These are phyloP conservation scores for Tachysurus vachellii DNA, from an alignment of 2,113 vertebrate species.

Conservation along the genomic window DNA sequence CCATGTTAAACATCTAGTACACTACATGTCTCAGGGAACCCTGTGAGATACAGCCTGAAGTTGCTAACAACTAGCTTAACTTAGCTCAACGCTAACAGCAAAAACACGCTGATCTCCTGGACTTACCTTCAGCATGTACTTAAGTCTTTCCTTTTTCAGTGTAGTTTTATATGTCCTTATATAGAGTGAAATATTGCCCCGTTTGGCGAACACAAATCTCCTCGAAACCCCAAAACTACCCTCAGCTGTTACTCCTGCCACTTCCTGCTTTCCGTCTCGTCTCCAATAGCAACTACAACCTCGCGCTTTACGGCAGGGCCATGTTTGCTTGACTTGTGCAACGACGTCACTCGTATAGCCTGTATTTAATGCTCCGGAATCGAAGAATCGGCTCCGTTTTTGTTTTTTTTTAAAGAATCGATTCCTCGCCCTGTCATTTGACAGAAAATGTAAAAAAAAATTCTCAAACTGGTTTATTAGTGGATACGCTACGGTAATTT, in stretches of 20 bases:
- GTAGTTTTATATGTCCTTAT: neutral
- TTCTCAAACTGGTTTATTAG: neutral
- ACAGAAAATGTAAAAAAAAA: neutral
- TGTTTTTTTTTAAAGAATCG: neutral
- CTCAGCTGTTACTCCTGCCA: constrained; percentile 28
- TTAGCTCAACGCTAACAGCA: neutral
- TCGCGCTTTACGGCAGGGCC: constrained; percentile 66
- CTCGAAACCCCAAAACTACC: neutral
- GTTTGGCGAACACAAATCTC: neutral
- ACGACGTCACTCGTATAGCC: no score
- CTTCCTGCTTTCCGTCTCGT: constrained; percentile 68
- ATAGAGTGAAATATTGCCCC: neutral
- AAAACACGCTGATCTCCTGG: neutral
- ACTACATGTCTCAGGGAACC: neutral
- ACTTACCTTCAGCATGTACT: neutral
- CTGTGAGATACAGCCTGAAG: neutral
- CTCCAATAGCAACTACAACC: constrained; percentile 64
- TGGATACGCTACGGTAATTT: neutral
- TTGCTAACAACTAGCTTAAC: neutral
- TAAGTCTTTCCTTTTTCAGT: neutral
- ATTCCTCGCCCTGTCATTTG: neutral
- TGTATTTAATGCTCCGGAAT: neutral
- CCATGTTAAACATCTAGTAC: neutral
- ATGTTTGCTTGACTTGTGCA: no score
- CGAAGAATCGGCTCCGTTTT: neutral